A percentile compares a stretch with the other conserved stretches of the same genome.
Evolutionary conservation across 1,140 invertebrate genomes (phyloP).

Genomic region (Melanaphis sacchari): DNA sequence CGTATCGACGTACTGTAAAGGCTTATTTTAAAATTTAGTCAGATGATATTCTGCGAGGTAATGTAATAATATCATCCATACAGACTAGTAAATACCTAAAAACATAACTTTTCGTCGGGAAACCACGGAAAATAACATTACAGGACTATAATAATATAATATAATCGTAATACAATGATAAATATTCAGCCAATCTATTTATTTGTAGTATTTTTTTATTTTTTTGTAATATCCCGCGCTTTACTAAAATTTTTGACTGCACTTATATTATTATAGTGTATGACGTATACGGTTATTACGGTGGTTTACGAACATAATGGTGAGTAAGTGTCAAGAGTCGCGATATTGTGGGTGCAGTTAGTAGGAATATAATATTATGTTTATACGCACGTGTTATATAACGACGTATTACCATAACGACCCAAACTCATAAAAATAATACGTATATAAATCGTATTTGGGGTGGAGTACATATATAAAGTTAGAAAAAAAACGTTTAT

Average conservation of each 20-base stretch:
- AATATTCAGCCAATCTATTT: neutral
- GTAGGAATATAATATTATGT: slow-evolving; percentile 11
- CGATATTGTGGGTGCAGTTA: neutral
- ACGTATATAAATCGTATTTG: neutral
- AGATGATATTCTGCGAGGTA: neutral
- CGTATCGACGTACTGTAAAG: neutral
- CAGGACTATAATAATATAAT: neutral
- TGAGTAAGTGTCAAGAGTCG: neutral
- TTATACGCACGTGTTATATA: neutral
- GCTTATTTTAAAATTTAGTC: neutral
- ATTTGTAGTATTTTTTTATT: neutral
- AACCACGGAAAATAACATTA: neutral
- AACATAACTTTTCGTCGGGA: neutral
- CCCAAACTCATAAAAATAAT: slow-evolving; percentile 15
- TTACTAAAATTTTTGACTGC: neutral
- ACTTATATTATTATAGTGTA: neutral
- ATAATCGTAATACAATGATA: neutral
- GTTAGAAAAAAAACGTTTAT: neutral
- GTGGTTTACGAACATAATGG: neutral
- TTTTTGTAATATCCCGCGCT: neutral
- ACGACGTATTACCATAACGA: neutral
- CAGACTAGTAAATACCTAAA: neutral
- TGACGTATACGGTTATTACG: neutral
- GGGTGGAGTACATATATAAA: neutral
- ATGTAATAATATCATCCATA: neutral